Evolutionary conservation across 2,113 vertebrate genomes (phyloP).

Genomic region (Cranoglanis bouderius): DNA sequence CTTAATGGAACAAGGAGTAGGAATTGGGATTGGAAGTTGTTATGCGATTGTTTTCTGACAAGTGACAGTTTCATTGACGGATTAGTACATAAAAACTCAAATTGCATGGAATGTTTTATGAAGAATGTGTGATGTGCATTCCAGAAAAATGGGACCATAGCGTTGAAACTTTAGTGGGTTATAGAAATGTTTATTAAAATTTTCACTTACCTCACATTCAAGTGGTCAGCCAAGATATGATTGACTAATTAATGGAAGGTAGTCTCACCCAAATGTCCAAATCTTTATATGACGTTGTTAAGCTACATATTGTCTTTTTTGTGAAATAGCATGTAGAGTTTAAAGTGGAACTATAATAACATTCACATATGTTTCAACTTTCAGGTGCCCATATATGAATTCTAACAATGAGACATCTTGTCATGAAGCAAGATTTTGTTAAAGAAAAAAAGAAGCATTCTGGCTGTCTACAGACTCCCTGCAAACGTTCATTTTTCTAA

Average conservation of each 20-base stretch:
- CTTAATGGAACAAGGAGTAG: not conserved
- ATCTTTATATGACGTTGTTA: not conserved
- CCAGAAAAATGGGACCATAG: not conserved
- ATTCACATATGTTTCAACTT: not conserved
- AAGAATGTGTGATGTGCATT: not conserved
- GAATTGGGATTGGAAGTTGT: not conserved
- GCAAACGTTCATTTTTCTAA: not conserved
- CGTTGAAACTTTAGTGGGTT: not conserved
- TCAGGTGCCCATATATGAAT: not conserved
- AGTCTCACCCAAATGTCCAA: not conserved
- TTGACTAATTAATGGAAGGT: not conserved
- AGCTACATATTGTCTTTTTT: not conserved
- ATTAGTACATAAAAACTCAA: not conserved
- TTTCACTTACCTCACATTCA: conserved; percentile 7
- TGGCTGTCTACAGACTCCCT: not conserved
- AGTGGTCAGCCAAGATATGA: not conserved
- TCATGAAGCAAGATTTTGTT: not conserved
- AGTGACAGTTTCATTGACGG: not conserved
- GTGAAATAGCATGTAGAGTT: not conserved
- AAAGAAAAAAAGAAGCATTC: not conserved
- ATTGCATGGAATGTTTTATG: not conserved
- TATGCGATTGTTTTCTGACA: not conserved
- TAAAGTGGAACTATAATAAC: not conserved
- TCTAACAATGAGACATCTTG: not conserved
- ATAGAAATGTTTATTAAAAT: not conserved